These are phyloP conservation scores for Labrus mixtus DNA, from an alignment of 2,113 vertebrate genomes.

Conservation along the genomic window DNA sequence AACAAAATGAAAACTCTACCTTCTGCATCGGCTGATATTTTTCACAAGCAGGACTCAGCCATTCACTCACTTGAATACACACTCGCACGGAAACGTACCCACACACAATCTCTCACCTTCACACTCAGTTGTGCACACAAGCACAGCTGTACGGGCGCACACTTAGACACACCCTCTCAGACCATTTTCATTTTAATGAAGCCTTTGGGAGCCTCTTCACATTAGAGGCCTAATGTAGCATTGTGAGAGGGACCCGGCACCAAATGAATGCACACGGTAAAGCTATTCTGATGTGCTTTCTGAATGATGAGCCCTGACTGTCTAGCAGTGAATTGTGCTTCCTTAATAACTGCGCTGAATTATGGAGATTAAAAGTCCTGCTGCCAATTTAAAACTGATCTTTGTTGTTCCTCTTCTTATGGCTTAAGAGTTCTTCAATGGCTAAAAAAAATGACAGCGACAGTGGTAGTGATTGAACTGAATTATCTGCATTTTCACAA, in stretches of 20 bases:
- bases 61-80: background rate
- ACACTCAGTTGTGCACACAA: slow-evolving; percentile 32
- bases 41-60: slow-evolving; percentile 24
- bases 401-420: slow-evolving; percentile 2
- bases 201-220: slow-evolving; percentile 69
- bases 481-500: too few relatives aligned
- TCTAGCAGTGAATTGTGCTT: slow-evolving; percentile 29
- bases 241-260: slow-evolving; percentile 53
- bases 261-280: slow-evolving; percentile 41
- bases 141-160: slow-evolving; percentile 32
- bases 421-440: background rate
- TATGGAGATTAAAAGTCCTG: background rate
- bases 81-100: background rate
- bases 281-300: slow-evolving; percentile 37
- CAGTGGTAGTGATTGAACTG: background rate
- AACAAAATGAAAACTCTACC: slow-evolving; percentile 49
- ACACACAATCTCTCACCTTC: slow-evolving; percentile 37
- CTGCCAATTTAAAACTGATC: background rate
- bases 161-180: slow-evolving; percentile 48
- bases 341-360: slow-evolving; percentile 3
- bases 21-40: slow-evolving; percentile 54
- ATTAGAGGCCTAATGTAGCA: slow-evolving; percentile 80
- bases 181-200: slow-evolving; percentile 80
- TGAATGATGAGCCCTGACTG: slow-evolving; percentile 50
- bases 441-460: background rate